These are phyloP conservation scores for Drosophila nannoptera DNA, from an alignment of 1,140 invertebrate species.

Conservation along the genomic window DNA sequence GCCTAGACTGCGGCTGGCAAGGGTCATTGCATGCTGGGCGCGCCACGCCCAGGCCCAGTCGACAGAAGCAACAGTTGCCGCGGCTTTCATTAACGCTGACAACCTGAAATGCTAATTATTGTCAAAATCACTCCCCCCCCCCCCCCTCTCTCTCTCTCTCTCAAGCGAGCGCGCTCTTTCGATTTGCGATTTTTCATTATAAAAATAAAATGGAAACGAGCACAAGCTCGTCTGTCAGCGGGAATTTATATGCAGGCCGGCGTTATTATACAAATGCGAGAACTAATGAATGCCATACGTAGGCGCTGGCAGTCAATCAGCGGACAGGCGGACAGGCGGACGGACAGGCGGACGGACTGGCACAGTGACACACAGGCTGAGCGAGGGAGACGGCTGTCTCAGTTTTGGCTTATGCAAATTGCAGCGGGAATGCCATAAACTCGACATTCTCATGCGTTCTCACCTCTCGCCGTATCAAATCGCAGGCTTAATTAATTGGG, in stretches of 20 bases:
- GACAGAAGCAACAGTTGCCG: conserved; percentile 28
- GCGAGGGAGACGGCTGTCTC: conserved; percentile 43
- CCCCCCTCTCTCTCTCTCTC: too few species aligned
- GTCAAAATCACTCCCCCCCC: conserved; percentile 73
- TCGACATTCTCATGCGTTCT: too few species aligned
- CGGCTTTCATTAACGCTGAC: conserved; percentile 77
- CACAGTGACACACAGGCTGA: conserved; percentile 37
- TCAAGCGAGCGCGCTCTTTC: conserved; percentile 5
- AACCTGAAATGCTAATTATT: conserved; percentile 79
- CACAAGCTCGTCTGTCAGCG: conserved; percentile 44
- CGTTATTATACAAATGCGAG: conserved; percentile 47
- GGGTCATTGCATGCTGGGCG: conserved; percentile 50
- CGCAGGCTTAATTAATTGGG: too few species aligned
- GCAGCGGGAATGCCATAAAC: too few species aligned
- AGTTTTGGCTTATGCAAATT: conserved; percentile 64
- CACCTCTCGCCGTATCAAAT: too few species aligned
- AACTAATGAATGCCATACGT: conserved; percentile 72
- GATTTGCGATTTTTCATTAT: conserved; percentile 33
- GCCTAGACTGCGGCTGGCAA: conserved; percentile 30
- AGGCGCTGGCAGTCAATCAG: conserved; percentile 61
- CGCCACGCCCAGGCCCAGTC: conserved; percentile 6
- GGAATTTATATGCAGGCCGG: conserved; percentile 36
- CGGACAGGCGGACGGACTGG: conserved; percentile 60
- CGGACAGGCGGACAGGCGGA: conserved; percentile 61
- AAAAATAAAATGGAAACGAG: conserved; percentile 47